These are phyloP conservation scores for Heterocephalus glaber DNA, from an alignment of 2,113 vertebrate species.

Conservation along the genomic window DNA sequence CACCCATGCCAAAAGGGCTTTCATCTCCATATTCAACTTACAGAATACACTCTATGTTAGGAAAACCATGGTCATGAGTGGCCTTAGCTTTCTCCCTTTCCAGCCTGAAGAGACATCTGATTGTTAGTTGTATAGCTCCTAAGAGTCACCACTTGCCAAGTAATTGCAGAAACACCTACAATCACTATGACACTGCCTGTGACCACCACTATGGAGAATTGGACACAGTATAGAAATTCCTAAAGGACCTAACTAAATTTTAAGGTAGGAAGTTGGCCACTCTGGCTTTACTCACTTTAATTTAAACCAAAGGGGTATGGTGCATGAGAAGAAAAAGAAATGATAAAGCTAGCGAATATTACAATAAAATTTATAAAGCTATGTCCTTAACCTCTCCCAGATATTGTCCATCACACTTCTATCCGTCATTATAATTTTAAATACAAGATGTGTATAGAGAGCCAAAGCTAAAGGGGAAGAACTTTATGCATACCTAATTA, in stretches of 20 bases:
- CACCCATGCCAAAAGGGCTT: not conserved
- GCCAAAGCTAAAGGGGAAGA: not conserved
- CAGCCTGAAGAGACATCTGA: slow-evolving; percentile 34
- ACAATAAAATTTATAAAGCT: not conserved
- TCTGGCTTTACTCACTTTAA: slow-evolving; percentile 40
- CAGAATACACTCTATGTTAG: not conserved
- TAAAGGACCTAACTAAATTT: slow-evolving; percentile 49
- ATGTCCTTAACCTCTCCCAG: slow-evolving; percentile 4
- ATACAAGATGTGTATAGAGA: not conserved
- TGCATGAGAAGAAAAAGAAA: not conserved
- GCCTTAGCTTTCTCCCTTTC: slow-evolving; percentile 19
- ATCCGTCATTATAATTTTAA: not conserved
- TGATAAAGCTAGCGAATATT: not conserved
- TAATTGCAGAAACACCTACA: not conserved
- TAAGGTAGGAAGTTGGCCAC: slow-evolving; percentile 30
- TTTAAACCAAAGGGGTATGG: slow-evolving; percentile 25
- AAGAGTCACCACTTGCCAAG: not conserved
- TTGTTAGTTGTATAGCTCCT: slow-evolving; percentile 19
- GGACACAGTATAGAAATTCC: slow-evolving; percentile 35
- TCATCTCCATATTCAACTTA: not conserved
- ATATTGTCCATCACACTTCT: not conserved
- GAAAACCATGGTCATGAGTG: not conserved
- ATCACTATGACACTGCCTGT: slow-evolving; percentile 52
- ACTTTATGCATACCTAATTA: not conserved
- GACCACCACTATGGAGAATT: slow-evolving; percentile 30